Conservation (phyloP, 2,888 invertebrate species). For the Branchellion lobata region DNA sequence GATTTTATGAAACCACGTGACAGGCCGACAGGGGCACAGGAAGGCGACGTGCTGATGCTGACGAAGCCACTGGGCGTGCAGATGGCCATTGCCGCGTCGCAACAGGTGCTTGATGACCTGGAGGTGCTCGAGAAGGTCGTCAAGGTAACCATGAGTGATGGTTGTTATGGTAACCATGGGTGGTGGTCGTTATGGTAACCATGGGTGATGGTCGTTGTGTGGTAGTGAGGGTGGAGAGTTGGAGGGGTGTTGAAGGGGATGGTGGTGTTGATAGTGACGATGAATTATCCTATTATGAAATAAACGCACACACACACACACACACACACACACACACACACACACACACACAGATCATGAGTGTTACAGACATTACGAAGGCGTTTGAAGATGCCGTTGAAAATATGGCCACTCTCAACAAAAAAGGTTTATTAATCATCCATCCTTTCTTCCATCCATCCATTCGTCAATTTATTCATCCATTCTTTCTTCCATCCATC, state of each 20-base stretch:
- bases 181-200: constrained; percentile 75
- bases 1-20: constrained; percentile 20
- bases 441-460: background rate
- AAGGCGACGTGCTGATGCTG: constrained; percentile 76
- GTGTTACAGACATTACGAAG: background rate
- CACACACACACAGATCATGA: background rate
- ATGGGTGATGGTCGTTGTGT: constrained; percentile 58
- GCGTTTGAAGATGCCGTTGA: background rate
- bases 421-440: background rate
- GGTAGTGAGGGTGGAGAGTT: no score
- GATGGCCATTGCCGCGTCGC: constrained; percentile 74
- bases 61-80: constrained; percentile 83
- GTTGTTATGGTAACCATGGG: constrained; percentile 75
- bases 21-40: constrained; percentile 71
- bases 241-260: no score
- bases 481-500: background rate
- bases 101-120: constrained; percentile 73
- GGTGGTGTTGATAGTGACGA: no score
- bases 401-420: background rate
- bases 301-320: no score
- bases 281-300: no score
- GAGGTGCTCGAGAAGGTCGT: constrained; percentile 73
- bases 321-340: no score
- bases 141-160: constrained; percentile 70
- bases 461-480: background rate